Evolutionary conservation across 2,888 invertebrate species (phyloP).

Genomic region (Pseudococcus longispinus): DNA sequence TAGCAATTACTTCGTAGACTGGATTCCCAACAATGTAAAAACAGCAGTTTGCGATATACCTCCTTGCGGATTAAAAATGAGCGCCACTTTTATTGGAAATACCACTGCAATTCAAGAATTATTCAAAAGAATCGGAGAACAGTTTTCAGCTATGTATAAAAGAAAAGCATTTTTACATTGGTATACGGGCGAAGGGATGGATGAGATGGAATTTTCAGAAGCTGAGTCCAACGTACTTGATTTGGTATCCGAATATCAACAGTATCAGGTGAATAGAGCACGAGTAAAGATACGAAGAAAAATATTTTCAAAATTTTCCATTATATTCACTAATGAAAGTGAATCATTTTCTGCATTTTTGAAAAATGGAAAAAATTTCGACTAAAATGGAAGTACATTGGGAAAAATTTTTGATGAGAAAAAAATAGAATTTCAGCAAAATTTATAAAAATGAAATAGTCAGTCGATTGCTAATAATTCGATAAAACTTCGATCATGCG

Average conservation of each 20-base stretch:
- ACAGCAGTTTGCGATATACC: constrained; percentile 71
- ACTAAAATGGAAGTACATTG: no score
- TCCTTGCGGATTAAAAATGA: constrained; percentile 69
- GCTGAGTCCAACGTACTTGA: constrained; percentile 78
- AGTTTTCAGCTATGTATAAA: constrained; percentile 71
- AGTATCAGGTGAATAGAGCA: constrained; percentile 66
- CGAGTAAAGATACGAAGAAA: neutral
- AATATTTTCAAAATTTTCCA: no score
- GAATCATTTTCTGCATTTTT: no score
- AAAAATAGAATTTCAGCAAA: no score
- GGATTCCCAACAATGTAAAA: constrained; percentile 65
- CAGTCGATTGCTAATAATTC: no score
- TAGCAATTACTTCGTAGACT: constrained; percentile 63
- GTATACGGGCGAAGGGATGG: constrained; percentile 94
- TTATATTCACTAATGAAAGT: no score
- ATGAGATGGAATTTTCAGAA: constrained; percentile 75
- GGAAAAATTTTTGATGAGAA: no score
- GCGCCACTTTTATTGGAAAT: constrained; percentile 69
- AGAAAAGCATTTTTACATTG: constrained; percentile 88
- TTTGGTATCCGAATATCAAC: constrained; percentile 76
- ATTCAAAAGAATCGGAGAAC: constrained; percentile 67
- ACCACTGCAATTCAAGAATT: constrained; percentile 67
- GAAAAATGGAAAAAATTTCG: no score
- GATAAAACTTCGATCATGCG: no score
- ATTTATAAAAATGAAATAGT: no score